Conservation (phyloP, 2,888 invertebrate genomes). For the Miltochrista miniata region DNA sequence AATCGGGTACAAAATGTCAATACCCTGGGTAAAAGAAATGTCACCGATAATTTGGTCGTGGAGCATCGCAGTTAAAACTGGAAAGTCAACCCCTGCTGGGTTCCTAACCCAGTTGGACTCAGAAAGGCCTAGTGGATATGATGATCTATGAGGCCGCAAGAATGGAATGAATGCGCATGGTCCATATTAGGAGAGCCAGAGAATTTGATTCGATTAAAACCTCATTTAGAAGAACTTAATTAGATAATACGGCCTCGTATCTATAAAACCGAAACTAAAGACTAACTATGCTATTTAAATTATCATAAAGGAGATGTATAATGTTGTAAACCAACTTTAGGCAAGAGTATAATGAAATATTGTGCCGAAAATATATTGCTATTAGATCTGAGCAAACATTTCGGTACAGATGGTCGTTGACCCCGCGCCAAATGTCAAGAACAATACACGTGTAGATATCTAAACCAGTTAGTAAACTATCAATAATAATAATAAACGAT, state of each 20-base stretch:
- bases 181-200: no score
- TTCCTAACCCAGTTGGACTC: no score
- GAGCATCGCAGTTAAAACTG: no score
- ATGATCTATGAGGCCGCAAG: no score
- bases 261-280: neutral
- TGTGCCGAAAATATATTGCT: constrained; percentile 49
- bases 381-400: constrained; percentile 60
- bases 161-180: no score
- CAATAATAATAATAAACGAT: constrained; percentile 19
- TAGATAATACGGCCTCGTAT: neutral
- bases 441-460: constrained; percentile 70
- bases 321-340: neutral
- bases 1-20: no score
- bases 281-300: neutral
- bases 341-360: constrained; percentile 13
- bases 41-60: no score
- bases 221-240: neutral
- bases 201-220: no score
- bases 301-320: neutral
- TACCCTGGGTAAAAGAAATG: no score
- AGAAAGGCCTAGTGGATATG: no score
- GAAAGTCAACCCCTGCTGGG: no score
- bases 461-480: constrained; percentile 52
- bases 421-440: constrained; percentile 73
- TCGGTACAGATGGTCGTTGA: constrained; percentile 66